A percentile compares a stretch with the other conserved stretches of the same genome.
Evolutionary conservation across 2,113 vertebrate species (phyloP).

Genomic region (Anhinga rufa): DNA sequence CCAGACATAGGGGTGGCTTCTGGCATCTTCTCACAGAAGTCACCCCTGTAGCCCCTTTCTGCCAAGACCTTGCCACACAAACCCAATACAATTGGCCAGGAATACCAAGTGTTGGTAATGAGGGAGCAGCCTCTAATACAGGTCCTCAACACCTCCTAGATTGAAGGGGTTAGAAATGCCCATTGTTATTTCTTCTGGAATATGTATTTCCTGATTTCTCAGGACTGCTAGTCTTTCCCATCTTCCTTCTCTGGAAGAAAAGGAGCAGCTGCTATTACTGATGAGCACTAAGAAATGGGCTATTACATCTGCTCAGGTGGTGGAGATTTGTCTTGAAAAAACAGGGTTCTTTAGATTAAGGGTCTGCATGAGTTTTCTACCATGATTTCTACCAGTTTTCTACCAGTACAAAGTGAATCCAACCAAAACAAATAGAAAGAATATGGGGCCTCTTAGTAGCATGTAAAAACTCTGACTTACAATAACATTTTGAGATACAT

Average conservation of each 20-base stretch:
- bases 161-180: background rate
- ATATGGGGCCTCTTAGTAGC: background rate
- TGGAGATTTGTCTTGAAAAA: background rate
- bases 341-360: background rate
- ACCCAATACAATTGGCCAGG: too few relatives aligned
- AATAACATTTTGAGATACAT: background rate
- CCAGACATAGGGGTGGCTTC: too few relatives aligned
- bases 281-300: background rate
- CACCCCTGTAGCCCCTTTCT: too few relatives aligned
- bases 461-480: background rate
- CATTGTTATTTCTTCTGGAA: background rate
- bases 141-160: background rate
- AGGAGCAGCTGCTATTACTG: background rate
- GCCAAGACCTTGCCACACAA: too few relatives aligned
- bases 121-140: background rate
- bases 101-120: background rate
- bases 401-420: background rate
- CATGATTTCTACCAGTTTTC: too few relatives aligned
- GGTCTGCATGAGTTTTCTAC: background rate
- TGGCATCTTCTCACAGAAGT: too few relatives aligned
- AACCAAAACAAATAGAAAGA: background rate
- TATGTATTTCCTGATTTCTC: background rate
- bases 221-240: background rate
- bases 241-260: background rate
- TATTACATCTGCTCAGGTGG: background rate